A percentile compares a stretch with the other conserved stretches of the same genome.
These are phyloP conservation scores for Helobdella robusta DNA, from an alignment of 2,888 invertebrate species.

Conservation along the genomic window DNA sequence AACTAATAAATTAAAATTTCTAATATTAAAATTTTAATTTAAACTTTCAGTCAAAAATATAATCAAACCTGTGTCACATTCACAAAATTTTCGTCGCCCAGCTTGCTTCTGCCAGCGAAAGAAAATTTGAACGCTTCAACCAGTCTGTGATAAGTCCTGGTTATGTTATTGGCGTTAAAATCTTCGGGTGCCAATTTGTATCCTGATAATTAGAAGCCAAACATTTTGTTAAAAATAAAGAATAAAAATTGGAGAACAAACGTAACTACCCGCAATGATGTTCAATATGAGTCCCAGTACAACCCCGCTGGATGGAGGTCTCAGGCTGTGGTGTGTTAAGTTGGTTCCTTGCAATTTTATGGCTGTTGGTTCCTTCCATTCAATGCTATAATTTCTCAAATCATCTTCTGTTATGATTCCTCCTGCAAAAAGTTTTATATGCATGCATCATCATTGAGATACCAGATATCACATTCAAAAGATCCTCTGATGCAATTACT, in stretches of 20 bases:
- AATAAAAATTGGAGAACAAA: constrained; percentile 26
- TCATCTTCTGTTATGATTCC: constrained; percentile 27
- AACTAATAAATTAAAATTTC: too few relatives aligned
- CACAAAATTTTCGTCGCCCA: constrained; percentile 62
- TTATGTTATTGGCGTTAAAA: constrained; percentile 32
- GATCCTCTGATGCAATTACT: too few relatives aligned
- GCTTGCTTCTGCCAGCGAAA: constrained; percentile 70
- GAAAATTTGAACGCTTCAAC: constrained; percentile 84
- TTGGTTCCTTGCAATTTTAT: background rate
- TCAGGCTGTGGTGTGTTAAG: background rate
- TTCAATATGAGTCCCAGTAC: constrained; percentile 28
- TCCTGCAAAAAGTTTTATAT: constrained; percentile 11
- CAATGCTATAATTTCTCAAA: constrained; percentile 7
- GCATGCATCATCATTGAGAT: too few relatives aligned
- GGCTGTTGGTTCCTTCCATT: constrained; percentile 14
- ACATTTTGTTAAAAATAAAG: background rate
- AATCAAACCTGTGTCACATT: constrained; percentile 29
- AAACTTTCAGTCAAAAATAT: too few relatives aligned
- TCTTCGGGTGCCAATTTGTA: constrained; percentile 14
- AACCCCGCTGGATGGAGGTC: constrained; percentile 30
- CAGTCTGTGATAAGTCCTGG: constrained; percentile 67
- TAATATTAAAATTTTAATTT: too few relatives aligned
- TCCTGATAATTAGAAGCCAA: too few relatives aligned
- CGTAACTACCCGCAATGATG: constrained; percentile 26
- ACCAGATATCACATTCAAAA: too few relatives aligned